phyloP scores from a whole-genome alignment of 2,797 vertebrate species.

The Melanotaenia parkinsoni region DNA sequence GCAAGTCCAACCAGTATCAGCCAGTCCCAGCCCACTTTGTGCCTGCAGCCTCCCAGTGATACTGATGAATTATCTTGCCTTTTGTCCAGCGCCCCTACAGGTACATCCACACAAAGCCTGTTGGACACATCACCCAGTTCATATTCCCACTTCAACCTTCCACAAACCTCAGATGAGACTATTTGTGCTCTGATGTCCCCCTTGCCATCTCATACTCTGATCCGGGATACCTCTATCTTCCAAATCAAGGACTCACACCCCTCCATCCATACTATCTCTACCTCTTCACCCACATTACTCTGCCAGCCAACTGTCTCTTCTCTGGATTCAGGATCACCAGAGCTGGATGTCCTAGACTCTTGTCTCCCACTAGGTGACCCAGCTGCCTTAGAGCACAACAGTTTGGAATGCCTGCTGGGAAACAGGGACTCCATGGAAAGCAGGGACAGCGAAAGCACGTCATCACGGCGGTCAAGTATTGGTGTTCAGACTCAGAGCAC shows the following conservation, averaged over 20 bases:
- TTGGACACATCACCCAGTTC: slow-evolving; percentile 47
- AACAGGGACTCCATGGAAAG: slow-evolving; percentile 73
- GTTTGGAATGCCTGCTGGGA: slow-evolving; percentile 81
- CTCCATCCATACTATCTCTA: slow-evolving; percentile 34
- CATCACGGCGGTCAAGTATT: slow-evolving; percentile 76
- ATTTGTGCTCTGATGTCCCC: slow-evolving; percentile 36
- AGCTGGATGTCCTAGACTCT: slow-evolving; percentile 39
- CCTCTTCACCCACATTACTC: slow-evolving; percentile 45
- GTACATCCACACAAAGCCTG: slow-evolving; percentile 69
- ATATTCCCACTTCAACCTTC: slow-evolving; percentile 47
- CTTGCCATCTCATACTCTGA: slow-evolving; percentile 35
- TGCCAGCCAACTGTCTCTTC: slow-evolving; percentile 50
- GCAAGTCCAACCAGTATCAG: slow-evolving; percentile 64
- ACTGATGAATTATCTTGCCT: slow-evolving; percentile 62
- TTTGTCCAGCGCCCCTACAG: slow-evolving; percentile 60
- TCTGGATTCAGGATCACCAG: slow-evolving; percentile 58
- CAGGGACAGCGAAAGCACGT: slow-evolving; percentile 76
- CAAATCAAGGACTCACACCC: slow-evolving; percentile 55
- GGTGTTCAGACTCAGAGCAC: slow-evolving; percentile 80
- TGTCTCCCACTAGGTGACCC: slow-evolving; percentile 58
- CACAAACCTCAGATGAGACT: slow-evolving; percentile 54
- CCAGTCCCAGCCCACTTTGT: slow-evolving; percentile 80
- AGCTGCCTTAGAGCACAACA: slow-evolving; percentile 71
- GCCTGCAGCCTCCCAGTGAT: slow-evolving; percentile 70
- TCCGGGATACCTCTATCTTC: slow-evolving; percentile 62